These are phyloP conservation scores for Rhinoptilus africanus DNA, from an alignment of 2,113 vertebrate genomes.

Conservation along the genomic window DNA sequence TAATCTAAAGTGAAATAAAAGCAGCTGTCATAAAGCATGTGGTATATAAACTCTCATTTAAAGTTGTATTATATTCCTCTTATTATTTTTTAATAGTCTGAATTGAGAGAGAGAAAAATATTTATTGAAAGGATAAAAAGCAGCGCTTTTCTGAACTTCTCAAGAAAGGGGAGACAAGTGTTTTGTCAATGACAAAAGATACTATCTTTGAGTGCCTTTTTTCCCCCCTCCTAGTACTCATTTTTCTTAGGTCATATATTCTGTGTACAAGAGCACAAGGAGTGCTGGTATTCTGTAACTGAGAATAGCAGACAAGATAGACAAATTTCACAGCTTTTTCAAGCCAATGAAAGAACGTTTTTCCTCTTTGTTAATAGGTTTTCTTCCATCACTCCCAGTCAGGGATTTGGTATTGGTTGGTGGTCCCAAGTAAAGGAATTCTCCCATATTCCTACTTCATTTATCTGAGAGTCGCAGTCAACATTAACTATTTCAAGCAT, in stretches of 20 bases:
- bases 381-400: background rate
- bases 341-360: background rate
- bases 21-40: slow-evolving; percentile 71
- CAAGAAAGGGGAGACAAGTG: background rate
- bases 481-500: background rate
- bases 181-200: background rate
- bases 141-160: slow-evolving; percentile 3
- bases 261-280: background rate
- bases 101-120: slow-evolving; percentile 44
- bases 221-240: background rate
- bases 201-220: background rate
- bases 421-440: background rate
- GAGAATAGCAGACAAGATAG: background rate
- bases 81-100: slow-evolving; percentile 73
- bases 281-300: background rate
- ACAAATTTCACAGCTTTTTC: background rate
- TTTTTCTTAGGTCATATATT: background rate
- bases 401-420: background rate
- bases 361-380: background rate
- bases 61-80: slow-evolving; percentile 61
- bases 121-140: slow-evolving; percentile 63
- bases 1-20: slow-evolving; percentile 77
- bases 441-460: background rate
- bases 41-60: slow-evolving; percentile 65
- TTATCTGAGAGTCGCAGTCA: background rate